Evolutionary conservation across 2,113 vertebrate species (phyloP).

Genomic region (Oryzias celebensis): DNA sequence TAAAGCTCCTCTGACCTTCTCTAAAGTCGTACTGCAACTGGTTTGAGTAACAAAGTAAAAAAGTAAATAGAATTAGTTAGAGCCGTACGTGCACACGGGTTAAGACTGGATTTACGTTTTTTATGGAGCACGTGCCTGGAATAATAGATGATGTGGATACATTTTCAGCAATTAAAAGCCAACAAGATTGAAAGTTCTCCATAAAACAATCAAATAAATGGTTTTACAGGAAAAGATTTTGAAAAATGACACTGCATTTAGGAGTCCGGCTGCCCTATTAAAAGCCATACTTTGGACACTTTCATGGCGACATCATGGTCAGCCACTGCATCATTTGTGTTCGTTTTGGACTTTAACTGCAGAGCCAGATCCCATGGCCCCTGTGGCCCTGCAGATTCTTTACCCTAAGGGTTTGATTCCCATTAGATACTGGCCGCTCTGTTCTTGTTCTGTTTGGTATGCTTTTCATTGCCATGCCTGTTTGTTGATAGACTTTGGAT

Average conservation of each 20-base stretch:
- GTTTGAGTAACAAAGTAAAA: conserved; percentile 38
- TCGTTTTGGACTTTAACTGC: conserved; percentile 27
- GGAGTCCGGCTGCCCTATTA: conserved; percentile 30
- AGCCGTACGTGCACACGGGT: too few relatives aligned
- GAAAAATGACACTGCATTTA: conserved; percentile 27
- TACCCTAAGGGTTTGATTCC: conserved; percentile 10
- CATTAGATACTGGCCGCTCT: conserved; percentile 11
- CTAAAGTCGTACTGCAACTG: conserved; percentile 34
- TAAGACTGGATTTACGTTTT: conserved; percentile 9
- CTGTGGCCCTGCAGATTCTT: conserved; percentile 22
- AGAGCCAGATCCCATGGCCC: conserved; percentile 17
- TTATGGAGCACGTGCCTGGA: conserved; percentile 31
- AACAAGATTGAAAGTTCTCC: conserved; percentile 19
- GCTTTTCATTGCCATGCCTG: conserved; percentile 17
- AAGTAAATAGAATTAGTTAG: conserved; percentile 8
- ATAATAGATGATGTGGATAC: conserved; percentile 34
- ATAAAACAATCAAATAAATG: conserved; percentile 29
- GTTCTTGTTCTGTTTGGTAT: conserved; percentile 3
- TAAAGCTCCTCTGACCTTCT: conserved; percentile 43
- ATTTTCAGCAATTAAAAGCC: conserved; percentile 30
- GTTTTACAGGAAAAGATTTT: conserved; percentile 22
- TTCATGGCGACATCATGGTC: conserved; percentile 29
- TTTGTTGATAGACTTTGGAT: conserved; percentile 23
- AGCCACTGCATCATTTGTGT: conserved; percentile 21
- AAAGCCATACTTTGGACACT: conserved; percentile 17